Conservation (phyloP, 64 coral and sea anemone genomes). For the Stichodactyla mertensii region DNA sequence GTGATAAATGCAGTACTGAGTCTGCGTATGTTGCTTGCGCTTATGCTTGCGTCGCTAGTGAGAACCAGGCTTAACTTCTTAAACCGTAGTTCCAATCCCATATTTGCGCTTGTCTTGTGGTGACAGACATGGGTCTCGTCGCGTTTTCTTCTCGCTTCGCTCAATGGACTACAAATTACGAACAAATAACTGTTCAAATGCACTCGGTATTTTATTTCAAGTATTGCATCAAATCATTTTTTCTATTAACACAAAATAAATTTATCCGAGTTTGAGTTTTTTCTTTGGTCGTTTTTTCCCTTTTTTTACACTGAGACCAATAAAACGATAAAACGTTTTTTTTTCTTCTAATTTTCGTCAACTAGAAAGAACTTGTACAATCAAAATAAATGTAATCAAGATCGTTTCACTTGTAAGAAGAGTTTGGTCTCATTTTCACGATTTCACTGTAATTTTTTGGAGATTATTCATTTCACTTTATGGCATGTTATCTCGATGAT, state of each 20-base stretch:
- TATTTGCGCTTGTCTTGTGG: too few relatives aligned
- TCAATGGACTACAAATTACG: neutral
- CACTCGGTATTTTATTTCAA: neutral
- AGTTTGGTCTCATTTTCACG: neutral
- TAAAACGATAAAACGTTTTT: neutral
- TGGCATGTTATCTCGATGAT: too few relatives aligned
- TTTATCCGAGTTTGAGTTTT: neutral
- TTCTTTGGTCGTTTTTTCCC: neutral
- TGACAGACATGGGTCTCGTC: too few relatives aligned
- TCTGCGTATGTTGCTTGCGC: too few relatives aligned
- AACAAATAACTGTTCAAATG: neutral
- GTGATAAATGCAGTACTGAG: too few relatives aligned
- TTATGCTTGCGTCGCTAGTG: too few relatives aligned
- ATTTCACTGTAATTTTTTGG: too few relatives aligned
- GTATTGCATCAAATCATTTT: neutral
- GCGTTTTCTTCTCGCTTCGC: too few relatives aligned
- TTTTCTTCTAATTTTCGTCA: too few relatives aligned
- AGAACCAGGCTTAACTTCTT: too few relatives aligned
- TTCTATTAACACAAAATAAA: neutral
- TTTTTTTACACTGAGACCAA: slow-evolving; percentile 10
- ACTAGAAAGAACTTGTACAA: neutral
- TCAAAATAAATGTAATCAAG: neutral
- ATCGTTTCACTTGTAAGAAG: neutral
- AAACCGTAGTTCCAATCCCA: too few relatives aligned
- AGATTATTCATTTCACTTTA: too few relatives aligned